Percentiles rank a stretch among this genome's conserved stretches.
Conservation (phyloP, 2,888 invertebrate genomes). For the Geotrupes spiniger region DNA sequence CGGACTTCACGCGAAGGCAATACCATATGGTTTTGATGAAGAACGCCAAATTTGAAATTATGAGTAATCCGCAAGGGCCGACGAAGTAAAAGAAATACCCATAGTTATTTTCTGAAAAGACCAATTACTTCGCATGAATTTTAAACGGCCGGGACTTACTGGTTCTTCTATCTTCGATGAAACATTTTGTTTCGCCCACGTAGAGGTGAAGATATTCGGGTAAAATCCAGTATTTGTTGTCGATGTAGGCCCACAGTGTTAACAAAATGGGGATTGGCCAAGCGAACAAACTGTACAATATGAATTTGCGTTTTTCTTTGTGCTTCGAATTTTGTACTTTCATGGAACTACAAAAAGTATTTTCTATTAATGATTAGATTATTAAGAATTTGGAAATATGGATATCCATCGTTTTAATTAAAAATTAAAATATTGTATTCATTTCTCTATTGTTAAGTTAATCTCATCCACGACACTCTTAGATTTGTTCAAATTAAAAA, state of each 20-base stretch:
- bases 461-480: too few species aligned
- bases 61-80: conserved; percentile 2
- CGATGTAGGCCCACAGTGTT: background rate
- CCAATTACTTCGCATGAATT: background rate
- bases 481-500: too few species aligned
- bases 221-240: background rate
- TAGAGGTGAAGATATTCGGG: background rate
- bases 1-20: conserved; percentile 3
- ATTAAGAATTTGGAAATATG: too few species aligned
- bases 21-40: conserved; percentile 4
- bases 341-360: background rate
- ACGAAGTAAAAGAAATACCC: conserved; percentile 5
- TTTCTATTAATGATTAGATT: too few species aligned
- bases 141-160: background rate
- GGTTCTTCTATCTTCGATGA: background rate
- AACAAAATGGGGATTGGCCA: background rate
- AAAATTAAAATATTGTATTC: too few species aligned
- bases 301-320: background rate
- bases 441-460: too few species aligned
- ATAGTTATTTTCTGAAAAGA: conserved; percentile 9
- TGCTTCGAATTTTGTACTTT: background rate
- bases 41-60: background rate
- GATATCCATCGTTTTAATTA: too few species aligned
- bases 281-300: background rate
- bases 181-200: background rate